A percentile compares a stretch with the other conserved stretches of the same genome.
These are phyloP conservation scores for Panthera uncia DNA, from an alignment of 2,113 vertebrate species.

Conservation along the genomic window DNA sequence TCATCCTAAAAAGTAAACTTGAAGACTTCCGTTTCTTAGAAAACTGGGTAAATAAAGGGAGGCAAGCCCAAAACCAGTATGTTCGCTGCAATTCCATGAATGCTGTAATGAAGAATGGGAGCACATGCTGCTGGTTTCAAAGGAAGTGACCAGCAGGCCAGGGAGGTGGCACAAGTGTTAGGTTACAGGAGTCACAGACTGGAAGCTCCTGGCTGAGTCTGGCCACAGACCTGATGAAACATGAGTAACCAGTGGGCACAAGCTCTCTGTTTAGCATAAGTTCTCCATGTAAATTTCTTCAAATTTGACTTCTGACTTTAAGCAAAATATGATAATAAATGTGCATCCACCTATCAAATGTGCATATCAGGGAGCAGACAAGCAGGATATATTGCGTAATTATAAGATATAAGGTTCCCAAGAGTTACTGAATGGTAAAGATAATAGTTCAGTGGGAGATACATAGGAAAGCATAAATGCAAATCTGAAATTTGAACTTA, in stretches of 20 bases:
- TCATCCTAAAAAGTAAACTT: neutral
- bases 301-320: slow-evolving; percentile 13
- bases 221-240: neutral
- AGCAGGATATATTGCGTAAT: neutral
- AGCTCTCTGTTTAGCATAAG: neutral
- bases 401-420: neutral
- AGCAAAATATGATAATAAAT: neutral
- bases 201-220: neutral
- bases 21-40: neutral
- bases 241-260: neutral
- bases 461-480: neutral
- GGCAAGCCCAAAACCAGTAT: neutral
- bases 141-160: neutral
- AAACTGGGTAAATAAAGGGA: neutral
- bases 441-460: neutral
- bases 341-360: neutral
- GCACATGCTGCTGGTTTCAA: neutral
- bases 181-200: neutral
- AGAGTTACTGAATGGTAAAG: neutral
- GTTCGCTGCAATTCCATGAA: neutral
- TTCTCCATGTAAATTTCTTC: neutral
- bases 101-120: neutral
- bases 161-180: too few relatives aligned
- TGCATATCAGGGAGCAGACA: neutral
- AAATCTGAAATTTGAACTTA: neutral